Evolutionary conservation across 2,797 vertebrate genomes (phyloP).

Genomic region (Lemur catta): DNA sequence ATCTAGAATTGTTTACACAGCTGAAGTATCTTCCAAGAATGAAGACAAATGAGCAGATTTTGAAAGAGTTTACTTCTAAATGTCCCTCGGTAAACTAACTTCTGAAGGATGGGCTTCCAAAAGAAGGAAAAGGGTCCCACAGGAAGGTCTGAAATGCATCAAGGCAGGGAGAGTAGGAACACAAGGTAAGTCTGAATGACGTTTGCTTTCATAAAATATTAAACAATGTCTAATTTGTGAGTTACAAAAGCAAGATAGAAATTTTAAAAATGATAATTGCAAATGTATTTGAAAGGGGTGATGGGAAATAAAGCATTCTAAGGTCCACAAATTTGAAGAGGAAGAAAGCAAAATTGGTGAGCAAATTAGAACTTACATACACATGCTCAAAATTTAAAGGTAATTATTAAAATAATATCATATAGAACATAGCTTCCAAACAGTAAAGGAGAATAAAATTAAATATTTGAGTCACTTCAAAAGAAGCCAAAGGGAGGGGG

Average conservation of each 20-base stretch:
- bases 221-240: neutral
- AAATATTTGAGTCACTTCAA: neutral
- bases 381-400: neutral
- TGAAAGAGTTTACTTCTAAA: neutral
- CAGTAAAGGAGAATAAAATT: neutral
- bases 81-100: neutral
- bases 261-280: neutral
- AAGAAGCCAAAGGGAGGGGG: neutral
- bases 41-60: slow-evolving; percentile 4
- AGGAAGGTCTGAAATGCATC: neutral
- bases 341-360: neutral
- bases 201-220: neutral
- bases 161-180: neutral
- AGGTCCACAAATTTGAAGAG: neutral
- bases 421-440: neutral
- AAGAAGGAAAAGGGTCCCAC: neutral
- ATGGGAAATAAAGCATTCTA: neutral
- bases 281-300: neutral
- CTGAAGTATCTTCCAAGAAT: neutral
- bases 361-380: neutral
- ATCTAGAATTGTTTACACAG: neutral
- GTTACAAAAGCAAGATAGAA: neutral
- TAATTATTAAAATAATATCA: neutral
- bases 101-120: neutral
- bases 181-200: neutral